Evolutionary conservation across 2,113 vertebrate species (phyloP).

Genomic region (Urocynchramus pylzowi): DNA sequence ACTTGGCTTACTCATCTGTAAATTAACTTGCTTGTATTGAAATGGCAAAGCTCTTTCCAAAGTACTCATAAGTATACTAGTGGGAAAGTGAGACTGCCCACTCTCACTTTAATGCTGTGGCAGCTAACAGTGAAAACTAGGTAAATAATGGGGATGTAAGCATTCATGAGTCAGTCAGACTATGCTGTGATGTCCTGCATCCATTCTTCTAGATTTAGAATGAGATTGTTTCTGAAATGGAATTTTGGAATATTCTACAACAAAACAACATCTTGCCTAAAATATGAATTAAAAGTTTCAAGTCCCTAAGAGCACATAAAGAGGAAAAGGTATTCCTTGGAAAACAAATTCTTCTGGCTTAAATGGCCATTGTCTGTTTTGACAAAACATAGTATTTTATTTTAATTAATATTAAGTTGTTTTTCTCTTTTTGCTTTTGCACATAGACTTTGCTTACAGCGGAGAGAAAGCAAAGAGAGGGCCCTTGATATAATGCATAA

Average conservation of each 20-base stretch:
- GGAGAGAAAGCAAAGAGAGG: neutral
- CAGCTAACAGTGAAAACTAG: neutral
- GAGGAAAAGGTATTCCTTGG: neutral
- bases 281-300: neutral
- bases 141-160: neutral
- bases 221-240: neutral
- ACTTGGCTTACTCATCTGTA: neutral
- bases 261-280: neutral
- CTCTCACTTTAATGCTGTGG: neutral
- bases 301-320: neutral
- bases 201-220: neutral
- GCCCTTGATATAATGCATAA: neutral
- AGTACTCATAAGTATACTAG: neutral
- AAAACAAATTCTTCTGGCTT: neutral
- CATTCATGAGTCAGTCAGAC: neutral
- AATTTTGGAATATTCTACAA: neutral
- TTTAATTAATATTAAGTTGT: neutral
- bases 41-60: neutral
- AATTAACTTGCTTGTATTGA: neutral
- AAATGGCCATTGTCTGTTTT: neutral
- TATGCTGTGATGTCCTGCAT: neutral
- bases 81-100: neutral
- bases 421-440: neutral
- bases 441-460: rapidly evolving
- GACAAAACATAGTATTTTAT: neutral